These are phyloP conservation scores for Psittacara wagleri DNA, from an alignment of 2,113 vertebrate species.

Conservation along the genomic window DNA sequence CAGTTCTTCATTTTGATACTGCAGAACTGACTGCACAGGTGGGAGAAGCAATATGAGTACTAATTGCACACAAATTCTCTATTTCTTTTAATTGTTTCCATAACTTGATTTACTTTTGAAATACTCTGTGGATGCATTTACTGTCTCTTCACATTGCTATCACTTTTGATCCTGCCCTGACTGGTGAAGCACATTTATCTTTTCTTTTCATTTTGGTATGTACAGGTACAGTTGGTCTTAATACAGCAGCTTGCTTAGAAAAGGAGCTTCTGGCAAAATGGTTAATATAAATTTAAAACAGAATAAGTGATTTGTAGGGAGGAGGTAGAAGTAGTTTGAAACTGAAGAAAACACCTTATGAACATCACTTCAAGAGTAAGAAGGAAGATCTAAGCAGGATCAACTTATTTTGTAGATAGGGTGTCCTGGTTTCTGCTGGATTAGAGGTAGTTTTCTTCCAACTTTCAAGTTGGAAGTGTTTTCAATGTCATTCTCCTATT, in stretches of 20 bases:
- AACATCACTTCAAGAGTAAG: neutral
- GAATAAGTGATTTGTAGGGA: neutral
- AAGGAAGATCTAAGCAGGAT: neutral
- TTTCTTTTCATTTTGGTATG: slow-evolving; percentile 4
- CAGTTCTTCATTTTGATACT: neutral
- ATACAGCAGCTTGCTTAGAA: neutral
- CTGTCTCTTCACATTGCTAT: neutral
- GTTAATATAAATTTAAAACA: neutral
- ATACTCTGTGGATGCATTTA: neutral
- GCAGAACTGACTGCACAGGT: neutral
- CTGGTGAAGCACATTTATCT: slow-evolving; percentile 19
- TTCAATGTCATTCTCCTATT: neutral
- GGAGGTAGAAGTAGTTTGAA: neutral
- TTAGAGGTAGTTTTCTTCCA: neutral
- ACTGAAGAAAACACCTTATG: neutral
- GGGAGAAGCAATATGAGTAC: neutral
- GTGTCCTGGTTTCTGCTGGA: neutral
- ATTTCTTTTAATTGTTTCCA: slow-evolving; percentile 21
- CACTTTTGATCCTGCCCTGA: neutral
- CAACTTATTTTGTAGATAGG: neutral
- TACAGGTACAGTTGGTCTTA: neutral
- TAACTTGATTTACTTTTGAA: slow-evolving; percentile 50
- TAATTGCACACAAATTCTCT: slow-evolving; percentile 16
- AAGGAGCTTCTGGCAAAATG: neutral
- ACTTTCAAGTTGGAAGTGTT: neutral